Evolutionary conservation across 2,113 vertebrate species (phyloP), one percentile per base, ranked within the genome.

Genomic region (Thinocorus orbignyianus): DNA sequence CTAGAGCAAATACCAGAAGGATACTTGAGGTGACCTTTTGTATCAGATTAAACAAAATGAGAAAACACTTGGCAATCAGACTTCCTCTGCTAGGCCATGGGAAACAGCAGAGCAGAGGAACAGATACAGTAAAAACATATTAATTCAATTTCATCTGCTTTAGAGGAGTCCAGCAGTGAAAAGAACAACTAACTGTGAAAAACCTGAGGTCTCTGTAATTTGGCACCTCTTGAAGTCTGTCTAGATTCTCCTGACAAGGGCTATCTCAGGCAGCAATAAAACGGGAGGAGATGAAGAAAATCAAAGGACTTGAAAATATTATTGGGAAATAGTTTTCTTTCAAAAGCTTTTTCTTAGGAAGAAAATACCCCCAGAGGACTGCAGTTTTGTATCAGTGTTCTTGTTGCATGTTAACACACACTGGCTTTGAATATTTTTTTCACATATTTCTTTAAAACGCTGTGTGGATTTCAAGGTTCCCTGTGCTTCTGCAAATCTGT

Each of bases 21-120:
- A 95, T 91, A 81, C 86, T 97, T 70, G 81, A 94, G 73, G 85
- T 90, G 96, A 96, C 94, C 90, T 94, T 95, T 94, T 96, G 96
- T 92, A 90, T 96, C 90, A 90, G 80, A 94, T 97, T 93, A 91
- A 95, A 97, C 95, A 95, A 90, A 94, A 88, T 94, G 93, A 96
- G 90, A 95, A 95, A 97, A 95, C 79, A 92, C 49, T 95, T 96
- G 95, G 92, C 90, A 94, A 93, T 95, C 83, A 69, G 81, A 89
- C 94, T 96, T 96, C 94, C 93, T 97, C 81, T 79, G 41, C 61
- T 93, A 81, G 92, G 68, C 91, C 95, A 94, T 94, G 94, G 93
- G 95, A 97, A 97, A 94, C 48, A 55, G 92, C 68, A 92, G 39
- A 95, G 46, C 30, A 86, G 84, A 90, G 74, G 62, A 95, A 66